Evolutionary conservation across 2,113 vertebrate species (phyloP), one percentile per base, ranked within the genome.

Genomic region (Triplophysa siluroides): DNA sequence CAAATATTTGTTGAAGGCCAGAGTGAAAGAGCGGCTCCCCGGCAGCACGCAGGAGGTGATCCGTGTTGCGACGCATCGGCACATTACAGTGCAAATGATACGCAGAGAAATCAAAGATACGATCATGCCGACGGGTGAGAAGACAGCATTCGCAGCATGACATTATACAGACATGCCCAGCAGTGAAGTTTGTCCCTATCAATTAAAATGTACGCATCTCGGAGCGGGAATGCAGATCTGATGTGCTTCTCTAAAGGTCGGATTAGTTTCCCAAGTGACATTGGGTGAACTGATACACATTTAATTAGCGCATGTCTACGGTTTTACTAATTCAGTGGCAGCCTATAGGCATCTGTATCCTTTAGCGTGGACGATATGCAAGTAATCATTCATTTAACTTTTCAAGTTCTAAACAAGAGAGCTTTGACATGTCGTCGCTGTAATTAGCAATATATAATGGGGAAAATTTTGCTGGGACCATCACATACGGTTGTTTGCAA

Each of bases 1-100:
- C 79, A 82, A 85, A 84, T 86, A 58, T 79, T 85, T 75, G 82
- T 56, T 58, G 60, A 73, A 80, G 83, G 79, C 73, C 73, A 76
- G 73, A 78, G 81, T 67, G 67, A 43, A 76, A 65, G 47, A 66
- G 58, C 52, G 66, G 66, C 70, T 76, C 66, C 76, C 50, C 38
- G 67, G 70, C 68, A 66, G 63, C 71, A 41, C 72, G 56, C 68
- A 43, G 73, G 69, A 65, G 70, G 74, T 62, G 78, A 86, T 86
- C 74, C 24, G 33, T 86, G 79, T 86, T 78, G 76, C 60, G 62
- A 43, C 56, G 11, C 18, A 2, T 52, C 58, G 64, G 54, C 61
- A 38, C 62, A 86, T 80, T 73, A 72, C 80, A 76, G 76, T 81
- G 76, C 80, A 81, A 85, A 84, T 80, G 54, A 73, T 80, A 81